A percentile compares a stretch with the other conserved stretches of the same genome.
phyloP scores from a whole-genome alignment of 1,140 invertebrate genomes.

The Ptiloglossa arizonensis region DNA sequence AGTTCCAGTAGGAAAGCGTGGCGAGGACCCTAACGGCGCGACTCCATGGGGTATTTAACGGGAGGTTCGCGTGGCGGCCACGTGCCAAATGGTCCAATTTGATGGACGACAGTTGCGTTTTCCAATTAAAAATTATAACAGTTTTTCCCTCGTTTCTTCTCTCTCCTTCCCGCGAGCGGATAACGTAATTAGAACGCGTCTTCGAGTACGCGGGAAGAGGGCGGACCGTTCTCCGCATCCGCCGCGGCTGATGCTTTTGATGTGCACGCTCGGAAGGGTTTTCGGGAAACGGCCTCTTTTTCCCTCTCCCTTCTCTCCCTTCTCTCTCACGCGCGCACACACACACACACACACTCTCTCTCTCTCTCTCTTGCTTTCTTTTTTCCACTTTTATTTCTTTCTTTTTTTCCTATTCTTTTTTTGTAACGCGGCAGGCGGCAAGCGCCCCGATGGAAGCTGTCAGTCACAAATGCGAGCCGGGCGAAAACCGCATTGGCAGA shows the following conservation, averaged over 20 bases:
- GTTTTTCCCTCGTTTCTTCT: constrained; percentile 54
- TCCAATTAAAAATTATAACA: constrained; percentile 68
- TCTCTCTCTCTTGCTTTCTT: not conserved
- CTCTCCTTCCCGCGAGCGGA: constrained; percentile 17
- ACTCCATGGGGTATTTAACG: constrained; percentile 48
- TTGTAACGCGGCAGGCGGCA: constrained; percentile 49
- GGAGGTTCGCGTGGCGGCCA: constrained; percentile 58
- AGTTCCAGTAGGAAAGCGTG: constrained; percentile 45
- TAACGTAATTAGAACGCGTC: constrained; percentile 56
- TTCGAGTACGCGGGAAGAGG: constrained; percentile 35
- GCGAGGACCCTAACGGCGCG: constrained; percentile 42
- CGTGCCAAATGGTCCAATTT: constrained; percentile 70
- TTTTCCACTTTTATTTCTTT: not conserved
- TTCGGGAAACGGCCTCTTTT: constrained; percentile 41
- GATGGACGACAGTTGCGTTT: constrained; percentile 61
- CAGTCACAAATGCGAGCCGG: constrained; percentile 40
- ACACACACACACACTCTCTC: too few species aligned
- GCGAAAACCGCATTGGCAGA: constrained; percentile 28
- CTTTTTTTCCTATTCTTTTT: constrained; percentile 13
- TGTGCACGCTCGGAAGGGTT: constrained; percentile 52
- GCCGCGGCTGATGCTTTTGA: constrained; percentile 45
- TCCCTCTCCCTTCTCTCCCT: not conserved
- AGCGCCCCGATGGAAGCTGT: constrained; percentile 43
- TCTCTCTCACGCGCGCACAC: too few species aligned
- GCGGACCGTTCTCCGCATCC: constrained; percentile 36